Conservation (phyloP, 2,888 invertebrate genomes). For the Palloptera scutellata region DNA sequence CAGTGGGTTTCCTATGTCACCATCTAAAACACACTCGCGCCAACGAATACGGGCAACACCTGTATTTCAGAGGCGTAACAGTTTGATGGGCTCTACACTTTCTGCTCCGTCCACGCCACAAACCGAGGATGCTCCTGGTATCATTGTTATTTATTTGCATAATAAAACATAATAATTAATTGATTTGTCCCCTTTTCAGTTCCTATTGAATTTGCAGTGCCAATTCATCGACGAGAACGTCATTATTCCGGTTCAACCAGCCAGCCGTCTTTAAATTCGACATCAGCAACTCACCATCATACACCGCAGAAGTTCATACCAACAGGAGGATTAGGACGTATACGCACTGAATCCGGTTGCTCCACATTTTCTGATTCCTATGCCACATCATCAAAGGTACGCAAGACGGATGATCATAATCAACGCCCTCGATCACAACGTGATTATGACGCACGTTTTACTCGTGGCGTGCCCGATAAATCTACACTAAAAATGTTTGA, state of each 20-base stretch:
- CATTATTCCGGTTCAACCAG: conserved; percentile 50
- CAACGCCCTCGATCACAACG: conserved; percentile 59
- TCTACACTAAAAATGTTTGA: conserved; percentile 87
- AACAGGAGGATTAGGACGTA: conserved; percentile 52
- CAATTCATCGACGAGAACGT: conserved; percentile 51
- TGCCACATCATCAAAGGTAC: conserved; percentile 43
- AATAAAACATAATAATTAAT: too few species aligned
- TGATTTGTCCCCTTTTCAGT: neutral
- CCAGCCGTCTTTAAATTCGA: conserved; percentile 29
- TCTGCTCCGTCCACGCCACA: conserved; percentile 51
- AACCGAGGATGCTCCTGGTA: conserved; percentile 31
- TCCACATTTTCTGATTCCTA: conserved; percentile 58
- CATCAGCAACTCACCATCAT: conserved; percentile 37
- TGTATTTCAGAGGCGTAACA: conserved; percentile 71
- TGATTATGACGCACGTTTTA: conserved; percentile 55
- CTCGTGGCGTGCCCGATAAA: conserved; percentile 67
- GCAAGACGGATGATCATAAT: conserved; percentile 66
- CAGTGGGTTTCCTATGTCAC: conserved; percentile 52
- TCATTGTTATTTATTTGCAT: neutral
- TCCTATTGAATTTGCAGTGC: conserved; percentile 41
- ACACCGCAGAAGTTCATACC: conserved; percentile 51
- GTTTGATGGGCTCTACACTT: conserved; percentile 68
- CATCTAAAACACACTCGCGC: conserved; percentile 71
- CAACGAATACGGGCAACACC: conserved; percentile 76
- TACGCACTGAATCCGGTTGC: conserved; percentile 63